Percentiles rank a stretch among this genome's conserved stretches.
Evolutionary conservation across 1,140 invertebrate species (phyloP).

Genomic region (Pogonomyrmex barbatus): DNA sequence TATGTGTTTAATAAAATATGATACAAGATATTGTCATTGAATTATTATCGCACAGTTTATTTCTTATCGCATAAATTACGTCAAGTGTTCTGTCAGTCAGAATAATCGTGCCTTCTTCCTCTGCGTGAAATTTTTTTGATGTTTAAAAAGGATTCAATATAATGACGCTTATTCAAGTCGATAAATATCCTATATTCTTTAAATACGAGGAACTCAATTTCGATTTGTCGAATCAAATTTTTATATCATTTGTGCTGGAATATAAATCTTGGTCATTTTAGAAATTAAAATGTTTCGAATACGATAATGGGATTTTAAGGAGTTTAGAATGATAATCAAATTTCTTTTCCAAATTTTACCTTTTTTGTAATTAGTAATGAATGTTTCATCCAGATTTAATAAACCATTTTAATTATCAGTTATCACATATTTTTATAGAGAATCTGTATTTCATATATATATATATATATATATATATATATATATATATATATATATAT

Average conservation of each 20-base stretch:
- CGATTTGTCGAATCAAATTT: background rate
- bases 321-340: background rate
- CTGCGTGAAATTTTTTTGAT: background rate
- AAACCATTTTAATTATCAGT: background rate
- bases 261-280: background rate
- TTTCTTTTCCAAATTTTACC: background rate
- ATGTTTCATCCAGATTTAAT: background rate
- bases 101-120: background rate
- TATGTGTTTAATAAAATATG: too few species aligned
- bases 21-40: background rate
- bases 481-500: too few species aligned
- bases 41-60: background rate
- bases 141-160: background rate
- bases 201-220: background rate
- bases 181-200: constrained; percentile 18
- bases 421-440: background rate
- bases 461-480: too few species aligned
- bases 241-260: background rate
- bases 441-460: background rate
- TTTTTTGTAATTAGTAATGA: background rate
- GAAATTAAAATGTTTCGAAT: background rate
- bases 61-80: background rate
- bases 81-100: constrained; percentile 10
- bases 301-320: background rate
- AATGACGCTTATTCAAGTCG: background rate